These are phyloP conservation scores for Clarias fuscus DNA, from an alignment of 2,797 vertebrate genomes.

Conservation along the genomic window DNA sequence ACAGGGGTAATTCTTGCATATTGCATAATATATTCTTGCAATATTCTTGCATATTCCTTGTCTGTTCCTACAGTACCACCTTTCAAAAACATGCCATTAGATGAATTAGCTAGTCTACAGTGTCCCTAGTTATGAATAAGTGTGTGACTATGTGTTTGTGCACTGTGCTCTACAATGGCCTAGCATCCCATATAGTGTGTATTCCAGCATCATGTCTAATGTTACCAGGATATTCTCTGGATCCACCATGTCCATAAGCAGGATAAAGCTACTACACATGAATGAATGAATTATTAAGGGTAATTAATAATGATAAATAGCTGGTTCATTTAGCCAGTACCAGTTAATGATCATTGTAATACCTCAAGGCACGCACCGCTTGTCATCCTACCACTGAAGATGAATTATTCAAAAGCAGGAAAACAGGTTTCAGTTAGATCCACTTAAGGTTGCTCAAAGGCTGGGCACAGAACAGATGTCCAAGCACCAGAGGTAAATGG, in stretches of 20 bases:
- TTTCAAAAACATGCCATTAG: neutral
- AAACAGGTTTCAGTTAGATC: conserved; percentile 6
- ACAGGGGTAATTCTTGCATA: neutral
- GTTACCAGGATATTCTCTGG: neutral
- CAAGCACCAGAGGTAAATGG: conserved; percentile 11
- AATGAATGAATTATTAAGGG: neutral
- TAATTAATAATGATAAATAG: neutral
- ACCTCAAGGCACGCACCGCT: neutral
- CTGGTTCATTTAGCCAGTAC: neutral
- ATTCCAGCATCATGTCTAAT: neutral
- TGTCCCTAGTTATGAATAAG: neutral
- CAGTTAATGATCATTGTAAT: neutral
- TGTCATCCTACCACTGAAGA: neutral
- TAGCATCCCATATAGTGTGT: neutral
- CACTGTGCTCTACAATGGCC: neutral
- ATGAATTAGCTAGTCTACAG: neutral
- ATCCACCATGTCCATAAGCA: neutral
- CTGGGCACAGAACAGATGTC: conserved; percentile 14
- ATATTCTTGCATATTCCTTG: neutral
- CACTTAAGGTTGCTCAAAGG: neutral
- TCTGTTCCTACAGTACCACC: neutral
- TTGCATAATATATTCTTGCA: too few relatives aligned
- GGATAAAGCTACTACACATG: neutral
- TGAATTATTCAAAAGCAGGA: neutral
- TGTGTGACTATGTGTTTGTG: neutral